Evolutionary conservation across 2,113 vertebrate species (phyloP).

Genomic region (Cyanoramphus novaezelandiae): DNA sequence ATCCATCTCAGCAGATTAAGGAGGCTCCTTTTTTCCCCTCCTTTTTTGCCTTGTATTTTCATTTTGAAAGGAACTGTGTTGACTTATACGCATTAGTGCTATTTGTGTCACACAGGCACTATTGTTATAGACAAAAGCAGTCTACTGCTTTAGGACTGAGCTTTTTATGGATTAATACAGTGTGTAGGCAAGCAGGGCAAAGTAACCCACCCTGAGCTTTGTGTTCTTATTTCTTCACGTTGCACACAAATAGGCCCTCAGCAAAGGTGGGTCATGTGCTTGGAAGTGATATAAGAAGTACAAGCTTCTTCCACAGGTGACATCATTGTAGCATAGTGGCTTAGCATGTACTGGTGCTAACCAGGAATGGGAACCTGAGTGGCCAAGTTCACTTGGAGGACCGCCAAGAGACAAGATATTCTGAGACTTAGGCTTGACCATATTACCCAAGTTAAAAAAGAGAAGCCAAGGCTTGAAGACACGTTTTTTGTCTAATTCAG

Average conservation of each 20-base stretch:
- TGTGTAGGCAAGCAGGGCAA: neutral
- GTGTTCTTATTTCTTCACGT: neutral
- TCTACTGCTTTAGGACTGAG: neutral
- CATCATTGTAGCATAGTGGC: neutral
- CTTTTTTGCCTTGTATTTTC: neutral
- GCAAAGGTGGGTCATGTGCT: neutral
- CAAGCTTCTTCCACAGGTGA: neutral
- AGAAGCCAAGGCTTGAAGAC: neutral
- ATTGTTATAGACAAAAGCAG: neutral
- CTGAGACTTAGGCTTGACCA: neutral
- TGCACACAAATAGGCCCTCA: neutral
- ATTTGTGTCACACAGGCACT: neutral
- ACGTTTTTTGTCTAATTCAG: neutral
- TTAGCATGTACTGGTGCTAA: neutral
- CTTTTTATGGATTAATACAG: neutral
- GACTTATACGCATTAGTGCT: neutral
- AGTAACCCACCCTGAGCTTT: neutral
- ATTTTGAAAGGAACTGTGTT: neutral
- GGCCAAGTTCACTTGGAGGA: neutral
- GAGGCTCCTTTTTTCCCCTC: neutral
- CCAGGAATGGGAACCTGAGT: neutral
- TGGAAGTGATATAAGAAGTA: neutral
- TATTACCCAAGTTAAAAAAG: neutral
- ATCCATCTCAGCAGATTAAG: neutral
- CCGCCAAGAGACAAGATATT: neutral